A percentile compares a stretch with the other conserved stretches of the same genome.
These are phyloP conservation scores for silkworm (Bombyx mori) DNA, from an alignment of 1,140 invertebrate species.

Conservation along the genomic window DNA sequence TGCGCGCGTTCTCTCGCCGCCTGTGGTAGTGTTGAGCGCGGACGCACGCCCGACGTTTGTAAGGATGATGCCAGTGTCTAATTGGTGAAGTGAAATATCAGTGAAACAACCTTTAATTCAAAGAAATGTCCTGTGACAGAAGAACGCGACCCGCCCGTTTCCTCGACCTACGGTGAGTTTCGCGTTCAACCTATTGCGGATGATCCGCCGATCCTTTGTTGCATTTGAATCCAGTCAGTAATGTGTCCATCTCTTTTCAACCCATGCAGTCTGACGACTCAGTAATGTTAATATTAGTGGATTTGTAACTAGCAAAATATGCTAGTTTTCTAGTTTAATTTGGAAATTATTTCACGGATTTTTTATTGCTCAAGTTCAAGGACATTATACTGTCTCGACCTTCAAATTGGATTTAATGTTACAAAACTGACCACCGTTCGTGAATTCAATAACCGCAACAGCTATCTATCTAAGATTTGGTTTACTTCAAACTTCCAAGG, in stretches of 20 bases:
- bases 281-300: too few species aligned
- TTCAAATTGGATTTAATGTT: too few species aligned
- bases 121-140: conserved; percentile 66
- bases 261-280: conserved; percentile 31
- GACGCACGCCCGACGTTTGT: conserved; percentile 42
- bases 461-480: too few species aligned
- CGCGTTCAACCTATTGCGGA: conserved; percentile 39
- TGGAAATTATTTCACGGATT: too few species aligned
- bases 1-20: conserved; percentile 64
- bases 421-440: too few species aligned
- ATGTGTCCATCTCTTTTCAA: conserved; percentile 58
- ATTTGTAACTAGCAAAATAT: too few species aligned
- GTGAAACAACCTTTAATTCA: conserved; percentile 37
- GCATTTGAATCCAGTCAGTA: conserved; percentile 47
- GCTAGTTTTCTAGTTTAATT: too few species aligned
- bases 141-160: conserved; percentile 62
- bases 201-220: conserved; percentile 52
- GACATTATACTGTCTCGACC: too few species aligned
- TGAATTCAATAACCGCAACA: too few species aligned
- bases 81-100: conserved; percentile 51
- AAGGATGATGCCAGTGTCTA: conserved; percentile 49
- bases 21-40: conserved; percentile 62
- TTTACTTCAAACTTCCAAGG: too few species aligned
- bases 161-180: conserved; percentile 67
- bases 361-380: too few species aligned